Base-by-base conservation (phyloP, 2,888 invertebrate genomes). In the Lapara coniferarum region DNA sequence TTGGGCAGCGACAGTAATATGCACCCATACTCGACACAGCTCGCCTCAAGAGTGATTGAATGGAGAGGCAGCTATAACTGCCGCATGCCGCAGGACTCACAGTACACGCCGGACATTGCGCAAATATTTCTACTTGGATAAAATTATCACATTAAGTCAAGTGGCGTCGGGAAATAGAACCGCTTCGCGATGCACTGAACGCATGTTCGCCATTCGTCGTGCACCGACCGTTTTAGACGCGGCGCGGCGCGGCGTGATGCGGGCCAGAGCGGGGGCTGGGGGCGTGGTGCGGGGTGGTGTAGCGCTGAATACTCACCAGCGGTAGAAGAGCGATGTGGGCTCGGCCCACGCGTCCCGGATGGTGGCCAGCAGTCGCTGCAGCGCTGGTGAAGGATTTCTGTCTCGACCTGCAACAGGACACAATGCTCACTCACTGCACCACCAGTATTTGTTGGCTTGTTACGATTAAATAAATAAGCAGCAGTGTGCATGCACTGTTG, bases 261-360 rank as follows among this genome's bases (percentile, higher is more conserved):
- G 37, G 37, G 37, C 8, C 37, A 37, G 25, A 2, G 37, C 5
- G 37, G 37, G 37, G 37, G 37, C 37, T 7, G 37, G 37, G 37
- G 56, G 52, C 58, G 44, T 44, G 37, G 57, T 49, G 58, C 66
- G 71, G 58, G 10, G 7, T 44, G n/a, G 46, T 56, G 58, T n/a
- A 12, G 51, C 16, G 13, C 37, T 37, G 4, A 37, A 53, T 2
- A 74, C 73, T 73, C 53, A 75, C 75, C 74, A 70, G 73, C 75
- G 75, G 55, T 75, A 73, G 37, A 71, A 71, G 57, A 81, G 78
- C 69, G 79, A 70, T 71, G 72, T 76, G 66, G 85, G 88, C 72
- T 85, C 85, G 49, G 86, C 78, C 93, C 93, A 93, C 74, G 92
- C 93, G 74, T 86, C 89, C 68, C 89, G 85, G 69, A 91, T 81